Percentiles rank a stretch among this genome's conserved stretches.
phyloP scores from a whole-genome alignment of 2,888 invertebrate species.

The Nasonovia ribisnigri region DNA sequence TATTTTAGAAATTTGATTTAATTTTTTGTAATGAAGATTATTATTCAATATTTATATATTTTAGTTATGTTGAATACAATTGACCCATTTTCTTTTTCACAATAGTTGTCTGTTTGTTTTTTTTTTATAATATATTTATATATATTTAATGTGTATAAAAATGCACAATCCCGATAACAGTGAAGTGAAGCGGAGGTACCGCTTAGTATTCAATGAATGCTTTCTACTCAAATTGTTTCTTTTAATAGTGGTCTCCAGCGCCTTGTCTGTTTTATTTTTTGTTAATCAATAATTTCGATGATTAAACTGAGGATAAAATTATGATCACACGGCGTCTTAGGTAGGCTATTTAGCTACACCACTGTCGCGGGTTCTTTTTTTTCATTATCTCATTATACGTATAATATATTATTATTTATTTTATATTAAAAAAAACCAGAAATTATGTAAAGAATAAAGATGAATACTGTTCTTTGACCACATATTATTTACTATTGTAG shows the following conservation, averaged over 20 bases:
- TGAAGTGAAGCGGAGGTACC: background rate
- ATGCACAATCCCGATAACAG: too few relatives aligned
- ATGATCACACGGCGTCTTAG: background rate
- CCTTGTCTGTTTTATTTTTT: background rate
- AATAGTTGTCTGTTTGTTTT: too few relatives aligned
- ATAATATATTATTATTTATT: background rate
- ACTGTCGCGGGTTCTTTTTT: background rate
- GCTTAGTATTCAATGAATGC: background rate
- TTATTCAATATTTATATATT: too few relatives aligned
- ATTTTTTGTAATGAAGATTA: too few relatives aligned
- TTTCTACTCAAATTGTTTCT: background rate
- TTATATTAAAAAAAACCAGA: background rate
- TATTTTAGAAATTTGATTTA: too few relatives aligned
- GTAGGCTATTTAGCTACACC: background rate
- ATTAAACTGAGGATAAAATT: background rate
- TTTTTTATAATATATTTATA: too few relatives aligned
- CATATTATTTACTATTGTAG: background rate
- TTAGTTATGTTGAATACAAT: too few relatives aligned
- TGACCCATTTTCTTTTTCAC: too few relatives aligned
- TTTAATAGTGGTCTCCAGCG: background rate
- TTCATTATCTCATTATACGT: background rate
- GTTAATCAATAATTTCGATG: background rate
- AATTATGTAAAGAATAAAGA: background rate
- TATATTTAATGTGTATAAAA: too few relatives aligned
- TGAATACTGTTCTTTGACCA: background rate